Base-by-base conservation (phyloP, 2,797 vertebrate genomes). In the Falco peregrinus region DNA sequence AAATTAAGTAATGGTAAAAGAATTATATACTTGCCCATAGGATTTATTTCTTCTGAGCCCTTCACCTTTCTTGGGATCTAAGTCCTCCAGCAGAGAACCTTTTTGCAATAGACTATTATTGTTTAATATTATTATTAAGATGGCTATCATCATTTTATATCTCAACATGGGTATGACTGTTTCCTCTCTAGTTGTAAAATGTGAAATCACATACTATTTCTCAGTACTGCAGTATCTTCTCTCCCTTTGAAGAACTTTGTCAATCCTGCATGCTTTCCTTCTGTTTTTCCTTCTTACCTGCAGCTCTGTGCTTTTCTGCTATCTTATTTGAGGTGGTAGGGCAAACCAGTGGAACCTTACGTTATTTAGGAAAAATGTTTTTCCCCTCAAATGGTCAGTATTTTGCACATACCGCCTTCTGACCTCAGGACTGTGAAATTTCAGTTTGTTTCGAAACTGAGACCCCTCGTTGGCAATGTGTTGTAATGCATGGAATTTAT, bases 401-500 rank as follows among this genome's bases (percentile, higher is more conserved):
- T 57, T 87, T 91, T 89, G 48, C 78, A 69, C 78, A 71, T 73
- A 18, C 63, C 33, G 24, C 89, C 73, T 29, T 93, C 86, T 70
- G 78, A 87, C 87, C 77, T 83, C 83, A 65, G 16, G 4, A 35
- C 60, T 35, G 79, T 93, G 43, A 25, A 29, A 82, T 87, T 93
- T 95, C 81, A 89, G 73, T 96, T 92, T 93, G 20, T 84, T 73
- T 74, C 48, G 79, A 85, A 87, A 93, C 69, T 90, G 88, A 97
- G 83, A 83, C 50, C 33, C 69, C 56, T 91, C 24, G 11, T 28
- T 78, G 85, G 79, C 90, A 91, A 89, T 67, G 76, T 85, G 61
- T 77, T 89, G 63, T 92, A 95, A 85, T 95, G 90, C 96, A 96
- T 96, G 97, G 90, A 86, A 95, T 93, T 67, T 80, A 83, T 90